These are phyloP conservation scores for Micromys minutus DNA, from an alignment of 2,113 vertebrate genomes.

Conservation along the genomic window DNA sequence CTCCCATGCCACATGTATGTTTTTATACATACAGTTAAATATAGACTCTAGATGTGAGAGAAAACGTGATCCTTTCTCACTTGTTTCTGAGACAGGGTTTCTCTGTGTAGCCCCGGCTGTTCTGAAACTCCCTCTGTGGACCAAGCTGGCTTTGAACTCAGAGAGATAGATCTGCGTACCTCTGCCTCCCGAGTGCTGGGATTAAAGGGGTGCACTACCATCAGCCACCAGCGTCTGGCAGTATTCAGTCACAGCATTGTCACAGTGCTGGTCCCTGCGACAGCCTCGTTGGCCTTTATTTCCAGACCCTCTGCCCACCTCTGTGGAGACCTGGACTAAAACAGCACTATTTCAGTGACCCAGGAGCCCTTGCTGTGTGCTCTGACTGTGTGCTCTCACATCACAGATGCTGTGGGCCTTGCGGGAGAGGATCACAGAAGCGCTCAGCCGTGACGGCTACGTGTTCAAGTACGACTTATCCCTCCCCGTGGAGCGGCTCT, in stretches of 20 bases:
- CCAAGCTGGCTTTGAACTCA: neutral
- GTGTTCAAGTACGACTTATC: slow-evolving; percentile 97
- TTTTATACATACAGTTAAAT: neutral
- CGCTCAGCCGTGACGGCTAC: slow-evolving; percentile 90
- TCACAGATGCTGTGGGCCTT: slow-evolving; percentile 92
- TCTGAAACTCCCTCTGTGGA: neutral
- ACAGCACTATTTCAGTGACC: neutral
- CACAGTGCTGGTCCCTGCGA: neutral
- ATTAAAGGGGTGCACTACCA: neutral
- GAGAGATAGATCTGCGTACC: neutral
- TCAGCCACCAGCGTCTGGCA: neutral
- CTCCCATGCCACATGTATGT: neutral
- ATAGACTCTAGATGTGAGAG: neutral
- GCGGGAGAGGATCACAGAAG: slow-evolving; percentile 95
- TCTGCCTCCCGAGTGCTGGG: neutral
- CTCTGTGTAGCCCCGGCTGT: neutral
- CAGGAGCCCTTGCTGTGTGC: no score
- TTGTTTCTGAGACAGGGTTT: neutral
- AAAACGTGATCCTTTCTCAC: neutral
- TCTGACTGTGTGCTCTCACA: neutral
- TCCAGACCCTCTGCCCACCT: no score
- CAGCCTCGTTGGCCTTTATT: neutral
- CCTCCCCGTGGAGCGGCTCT: slow-evolving; percentile 91
- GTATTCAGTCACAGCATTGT: neutral
- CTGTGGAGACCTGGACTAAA: no score